A percentile compares a stretch with the other conserved stretches of the same genome.
phyloP scores from a whole-genome alignment of 2,797 vertebrate species.

The Onychomys leucogaster region DNA sequence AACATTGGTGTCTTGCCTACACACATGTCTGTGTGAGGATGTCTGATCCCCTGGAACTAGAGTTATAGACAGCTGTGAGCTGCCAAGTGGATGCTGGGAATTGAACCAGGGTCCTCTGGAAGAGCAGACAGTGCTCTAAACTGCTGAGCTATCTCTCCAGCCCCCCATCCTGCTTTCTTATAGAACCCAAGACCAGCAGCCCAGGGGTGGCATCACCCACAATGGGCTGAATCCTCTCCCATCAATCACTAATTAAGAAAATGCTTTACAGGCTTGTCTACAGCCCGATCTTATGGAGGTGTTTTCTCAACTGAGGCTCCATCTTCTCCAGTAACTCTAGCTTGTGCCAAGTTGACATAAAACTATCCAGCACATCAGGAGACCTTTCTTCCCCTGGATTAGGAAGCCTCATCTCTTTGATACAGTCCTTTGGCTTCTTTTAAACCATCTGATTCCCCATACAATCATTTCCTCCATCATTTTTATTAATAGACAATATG shows the following conservation, averaged over 20 bases:
- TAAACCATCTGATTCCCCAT: neutral
- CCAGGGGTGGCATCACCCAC: neutral
- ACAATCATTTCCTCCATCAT: accelerated
- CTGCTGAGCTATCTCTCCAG: neutral
- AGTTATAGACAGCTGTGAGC: neutral
- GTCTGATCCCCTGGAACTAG: neutral
- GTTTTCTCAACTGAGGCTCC: neutral
- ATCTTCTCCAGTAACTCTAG: neutral
- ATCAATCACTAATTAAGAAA: neutral
- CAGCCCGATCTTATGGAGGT: neutral
- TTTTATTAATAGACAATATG: neutral
- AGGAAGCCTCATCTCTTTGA: neutral
- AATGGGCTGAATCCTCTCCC: neutral
- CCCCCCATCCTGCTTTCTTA: neutral
- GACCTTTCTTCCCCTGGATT: neutral
- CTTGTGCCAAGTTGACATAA: neutral
- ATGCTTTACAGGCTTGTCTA: neutral
- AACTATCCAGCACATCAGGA: neutral
- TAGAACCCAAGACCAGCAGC: neutral
- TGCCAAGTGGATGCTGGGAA: neutral
- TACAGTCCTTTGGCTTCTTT: neutral
- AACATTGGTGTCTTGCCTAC: neutral
- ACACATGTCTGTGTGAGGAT: neutral
- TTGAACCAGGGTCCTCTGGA: neutral
- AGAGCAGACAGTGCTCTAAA: neutral